A percentile compares a stretch with the other conserved stretches of the same genome.
Evolutionary conservation across 2,888 invertebrate species (phyloP).

Genomic region (Panzeria rudis): DNA sequence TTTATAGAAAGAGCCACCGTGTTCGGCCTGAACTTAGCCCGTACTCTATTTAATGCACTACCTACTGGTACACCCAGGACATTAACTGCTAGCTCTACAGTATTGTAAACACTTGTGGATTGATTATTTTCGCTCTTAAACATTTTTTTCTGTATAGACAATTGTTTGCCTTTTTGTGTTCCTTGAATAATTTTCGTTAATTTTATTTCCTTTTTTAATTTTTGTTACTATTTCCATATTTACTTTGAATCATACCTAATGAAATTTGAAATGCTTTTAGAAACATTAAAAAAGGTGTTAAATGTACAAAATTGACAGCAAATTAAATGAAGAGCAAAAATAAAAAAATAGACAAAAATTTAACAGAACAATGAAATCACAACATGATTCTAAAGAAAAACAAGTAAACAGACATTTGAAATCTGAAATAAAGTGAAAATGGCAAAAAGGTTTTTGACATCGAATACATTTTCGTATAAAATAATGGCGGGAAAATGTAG

Average conservation of each 20-base stretch:
- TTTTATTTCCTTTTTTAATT: background rate
- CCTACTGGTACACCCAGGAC: too few relatives aligned
- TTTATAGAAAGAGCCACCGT: too few relatives aligned
- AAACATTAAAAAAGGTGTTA: background rate
- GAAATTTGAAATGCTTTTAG: background rate
- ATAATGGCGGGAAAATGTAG: background rate
- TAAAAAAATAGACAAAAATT: background rate
- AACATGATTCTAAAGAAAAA: background rate
- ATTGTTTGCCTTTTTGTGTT: background rate
- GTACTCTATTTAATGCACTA: too few relatives aligned
- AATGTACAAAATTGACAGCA: background rate
- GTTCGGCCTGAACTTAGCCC: too few relatives aligned
- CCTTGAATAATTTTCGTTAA: background rate
- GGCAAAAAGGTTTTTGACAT: conserved; percentile 29
- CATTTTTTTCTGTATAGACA: background rate
- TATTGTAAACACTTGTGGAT: too few relatives aligned
- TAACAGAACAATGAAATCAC: background rate
- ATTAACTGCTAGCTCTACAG: too few relatives aligned
- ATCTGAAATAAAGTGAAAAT: conserved; percentile 3
- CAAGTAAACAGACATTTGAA: background rate
- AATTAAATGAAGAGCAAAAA: background rate
- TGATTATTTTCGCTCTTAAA: too few relatives aligned
- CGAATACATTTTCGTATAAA: background rate
- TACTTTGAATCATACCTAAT: background rate
- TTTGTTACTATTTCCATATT: background rate